phyloP scores from a whole-genome alignment of 2,797 vertebrate species.

The Oreonectes daqikongensis region DNA sequence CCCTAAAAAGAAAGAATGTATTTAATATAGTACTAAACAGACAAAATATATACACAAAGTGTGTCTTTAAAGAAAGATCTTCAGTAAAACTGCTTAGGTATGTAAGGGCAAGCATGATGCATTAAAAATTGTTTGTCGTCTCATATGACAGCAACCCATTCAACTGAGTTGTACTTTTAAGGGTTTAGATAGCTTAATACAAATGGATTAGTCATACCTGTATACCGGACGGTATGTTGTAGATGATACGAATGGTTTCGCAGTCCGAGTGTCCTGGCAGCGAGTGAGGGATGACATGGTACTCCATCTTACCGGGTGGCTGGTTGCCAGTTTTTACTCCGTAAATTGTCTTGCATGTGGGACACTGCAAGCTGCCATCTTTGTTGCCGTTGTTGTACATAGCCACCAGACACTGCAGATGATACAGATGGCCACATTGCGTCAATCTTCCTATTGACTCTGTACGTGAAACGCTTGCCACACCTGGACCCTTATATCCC shows the following conservation, averaged over 20 bases:
- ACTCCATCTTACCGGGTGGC: slow-evolving; percentile 81
- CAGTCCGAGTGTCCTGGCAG: slow-evolving; percentile 91
- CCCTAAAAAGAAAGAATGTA: slow-evolving; percentile 72
- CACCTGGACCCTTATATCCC: slow-evolving; percentile 86
- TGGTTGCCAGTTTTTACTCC: slow-evolving; percentile 81
- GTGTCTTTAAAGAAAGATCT: too few species aligned
- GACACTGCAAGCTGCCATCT: slow-evolving; percentile 83
- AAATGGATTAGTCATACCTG: slow-evolving; percentile 69
- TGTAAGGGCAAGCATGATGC: too few species aligned
- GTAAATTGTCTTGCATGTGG: slow-evolving; percentile 81
- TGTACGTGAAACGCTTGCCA: slow-evolving; percentile 71
- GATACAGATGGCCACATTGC: slow-evolving; percentile 88
- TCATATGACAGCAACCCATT: too few species aligned
- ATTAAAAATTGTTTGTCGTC: too few species aligned
- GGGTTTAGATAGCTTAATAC: too few species aligned
- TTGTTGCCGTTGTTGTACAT: slow-evolving; percentile 96
- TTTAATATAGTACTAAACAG: background rate
- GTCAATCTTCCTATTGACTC: slow-evolving; percentile 87
- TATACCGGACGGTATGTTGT: slow-evolving; percentile 91
- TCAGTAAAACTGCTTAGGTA: too few species aligned
- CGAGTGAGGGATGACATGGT: slow-evolving; percentile 82
- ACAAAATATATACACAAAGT: background rate
- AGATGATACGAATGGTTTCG: slow-evolving; percentile 94
- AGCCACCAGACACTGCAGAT: slow-evolving; percentile 91
- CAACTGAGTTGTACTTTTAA: too few species aligned